Percentiles rank a stretch among this genome's conserved stretches.
These are phyloP conservation scores for Brevimyrus niger DNA, from an alignment of 2,113 vertebrate genomes.

Conservation along the genomic window DNA sequence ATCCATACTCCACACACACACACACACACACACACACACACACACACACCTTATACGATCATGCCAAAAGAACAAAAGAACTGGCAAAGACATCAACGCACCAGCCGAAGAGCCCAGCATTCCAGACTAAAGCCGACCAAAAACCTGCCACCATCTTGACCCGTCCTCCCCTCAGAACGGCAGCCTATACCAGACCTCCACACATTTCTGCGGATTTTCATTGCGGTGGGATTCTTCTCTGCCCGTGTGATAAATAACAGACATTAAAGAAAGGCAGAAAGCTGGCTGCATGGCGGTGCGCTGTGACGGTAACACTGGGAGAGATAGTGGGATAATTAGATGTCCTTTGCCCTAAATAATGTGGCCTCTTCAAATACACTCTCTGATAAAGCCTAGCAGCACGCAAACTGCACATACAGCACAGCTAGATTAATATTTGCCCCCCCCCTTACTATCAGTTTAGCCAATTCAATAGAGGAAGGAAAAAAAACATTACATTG, in stretches of 20 bases:
- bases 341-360: constrained; percentile 1
- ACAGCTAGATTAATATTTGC: background rate
- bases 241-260: background rate
- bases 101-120: background rate
- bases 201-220: background rate
- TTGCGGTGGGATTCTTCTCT: background rate
- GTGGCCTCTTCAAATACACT: background rate
- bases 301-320: background rate
- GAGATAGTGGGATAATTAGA: background rate
- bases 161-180: background rate
- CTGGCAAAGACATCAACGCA: background rate
- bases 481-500: background rate
- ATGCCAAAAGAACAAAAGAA: background rate
- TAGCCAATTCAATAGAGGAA: background rate
- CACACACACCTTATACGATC: background rate
- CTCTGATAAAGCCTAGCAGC: background rate
- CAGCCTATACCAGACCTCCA: background rate
- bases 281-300: background rate
- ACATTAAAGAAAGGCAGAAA: background rate
- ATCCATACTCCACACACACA: background rate
- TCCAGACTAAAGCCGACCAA: background rate
- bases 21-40: background rate
- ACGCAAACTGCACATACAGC: background rate
- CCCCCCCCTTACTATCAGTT: background rate
- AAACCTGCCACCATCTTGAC: background rate